Evolutionary conservation across 2,888 invertebrate species (phyloP).

Genomic region (Odontothrips loti): DNA sequence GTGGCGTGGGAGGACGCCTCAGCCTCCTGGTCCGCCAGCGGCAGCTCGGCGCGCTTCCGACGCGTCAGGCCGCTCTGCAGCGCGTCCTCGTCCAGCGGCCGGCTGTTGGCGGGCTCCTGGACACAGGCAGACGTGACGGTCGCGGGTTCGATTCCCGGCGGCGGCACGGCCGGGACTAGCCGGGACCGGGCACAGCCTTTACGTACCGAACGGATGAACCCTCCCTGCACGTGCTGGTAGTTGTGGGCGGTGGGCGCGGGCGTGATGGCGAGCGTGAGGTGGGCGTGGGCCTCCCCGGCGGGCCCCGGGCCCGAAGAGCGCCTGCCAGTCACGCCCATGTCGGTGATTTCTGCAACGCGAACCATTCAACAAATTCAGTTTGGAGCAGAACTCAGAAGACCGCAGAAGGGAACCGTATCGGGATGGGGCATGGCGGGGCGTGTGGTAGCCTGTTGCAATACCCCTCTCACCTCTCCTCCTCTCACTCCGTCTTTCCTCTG

Average conservation of each 20-base stretch:
- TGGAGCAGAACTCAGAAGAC: no score
- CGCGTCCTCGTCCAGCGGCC: conserved; percentile 10
- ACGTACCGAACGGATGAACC: neutral
- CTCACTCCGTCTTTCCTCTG: no score
- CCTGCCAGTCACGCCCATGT: conserved; percentile 10
- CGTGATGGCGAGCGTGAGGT: conserved; percentile 25
- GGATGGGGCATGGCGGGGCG: no score
- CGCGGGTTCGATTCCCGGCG: no score
- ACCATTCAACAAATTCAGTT: no score
- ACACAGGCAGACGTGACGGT: neutral
- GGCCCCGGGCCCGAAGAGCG: neutral
- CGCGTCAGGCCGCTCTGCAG: conserved; percentile 9
- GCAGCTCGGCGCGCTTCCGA: neutral
- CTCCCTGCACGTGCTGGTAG: conserved; percentile 25
- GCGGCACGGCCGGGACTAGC: no score
- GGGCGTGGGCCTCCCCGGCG: conserved; percentile 2
- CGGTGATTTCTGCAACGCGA: neutral
- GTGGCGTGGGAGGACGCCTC: neutral
- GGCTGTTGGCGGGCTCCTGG: neutral
- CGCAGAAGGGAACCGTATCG: no score
- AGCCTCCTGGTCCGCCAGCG: neutral
- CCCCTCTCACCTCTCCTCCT: no score
- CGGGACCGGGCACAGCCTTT: neutral
- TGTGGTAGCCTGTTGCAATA: no score
- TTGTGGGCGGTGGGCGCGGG: neutral